Conservation (phyloP, 2,113 vertebrate species). For the Murina feae region DNA sequence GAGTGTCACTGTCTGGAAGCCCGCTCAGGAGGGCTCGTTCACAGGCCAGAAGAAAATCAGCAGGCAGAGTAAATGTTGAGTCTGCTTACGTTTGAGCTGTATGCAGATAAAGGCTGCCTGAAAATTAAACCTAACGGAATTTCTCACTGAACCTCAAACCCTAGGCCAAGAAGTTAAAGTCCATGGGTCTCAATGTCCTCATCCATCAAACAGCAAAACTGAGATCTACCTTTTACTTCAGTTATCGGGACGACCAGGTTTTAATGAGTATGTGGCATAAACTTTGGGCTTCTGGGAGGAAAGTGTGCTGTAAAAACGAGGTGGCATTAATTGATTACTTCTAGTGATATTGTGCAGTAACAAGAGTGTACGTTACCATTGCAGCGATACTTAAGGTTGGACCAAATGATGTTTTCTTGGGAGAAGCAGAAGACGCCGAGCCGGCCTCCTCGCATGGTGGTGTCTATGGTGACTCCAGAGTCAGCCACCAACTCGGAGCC, state of each 20-base stretch:
- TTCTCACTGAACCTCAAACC: conserved; percentile 13
- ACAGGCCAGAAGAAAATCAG: conserved; percentile 22
- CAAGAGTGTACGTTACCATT: conserved; percentile 86
- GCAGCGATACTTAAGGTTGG: conserved; percentile 97
- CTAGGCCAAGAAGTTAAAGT: conserved; percentile 28
- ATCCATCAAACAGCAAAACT: not conserved
- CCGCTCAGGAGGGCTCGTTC: not conserved
- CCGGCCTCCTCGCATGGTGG: conserved; percentile 96
- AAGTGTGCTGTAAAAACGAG: not conserved
- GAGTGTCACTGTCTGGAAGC: not conserved
- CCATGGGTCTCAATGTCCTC: not conserved
- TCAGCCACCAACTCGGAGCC: conserved; percentile 94
- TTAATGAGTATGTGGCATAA: not conserved
- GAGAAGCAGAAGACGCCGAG: conserved; percentile 99
- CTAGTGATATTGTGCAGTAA: not conserved
- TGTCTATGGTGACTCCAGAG: conserved; percentile 93
- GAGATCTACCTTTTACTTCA: not conserved
- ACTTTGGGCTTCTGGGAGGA: not conserved
- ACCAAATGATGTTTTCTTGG: conserved; percentile 99
- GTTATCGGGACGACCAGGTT: not conserved
- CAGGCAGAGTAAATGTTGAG: not conserved
- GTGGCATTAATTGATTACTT: not conserved
- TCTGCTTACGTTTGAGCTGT: conserved; percentile 18
- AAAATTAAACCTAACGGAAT: conserved; percentile 38
- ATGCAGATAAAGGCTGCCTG: conserved; percentile 37